Base-by-base conservation (phyloP, 2,113 vertebrate species). In the Camelus bactrianus region DNA sequence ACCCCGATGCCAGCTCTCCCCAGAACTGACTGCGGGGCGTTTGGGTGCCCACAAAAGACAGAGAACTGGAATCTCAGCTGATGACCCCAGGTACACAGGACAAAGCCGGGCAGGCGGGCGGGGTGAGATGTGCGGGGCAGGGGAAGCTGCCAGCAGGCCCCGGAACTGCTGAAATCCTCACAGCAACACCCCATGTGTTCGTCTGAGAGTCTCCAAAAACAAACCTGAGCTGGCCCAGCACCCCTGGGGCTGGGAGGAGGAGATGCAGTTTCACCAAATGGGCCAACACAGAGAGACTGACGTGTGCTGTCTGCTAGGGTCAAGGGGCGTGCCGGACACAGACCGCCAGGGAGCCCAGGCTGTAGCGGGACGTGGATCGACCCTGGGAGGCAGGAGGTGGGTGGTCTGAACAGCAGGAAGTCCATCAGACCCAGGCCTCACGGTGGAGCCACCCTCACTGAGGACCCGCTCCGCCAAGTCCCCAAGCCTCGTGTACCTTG, bases 381-480 rank as follows among this genome's bases (percentile, higher is more conserved):
- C 3, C 1, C 38, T 12, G 5, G 15, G 17, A 1, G 30, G 42
- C 46, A 64, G 15, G 26, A 22, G 64, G 13, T 7, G 16, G 13
- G 28, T 8, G 6, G 9, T n/a, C 12, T 14, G 42, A 42, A 38
- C 12, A 4, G 28, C 26, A 64, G 46, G 12, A 16, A 15, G 30
- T 8, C 70, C 48, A 0, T 10, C 50, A 76, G 65, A 6, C 4
- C 28, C 3, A 38, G 8, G 32, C 26, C 35, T 26, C 22, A 1
- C 6, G 5, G 13, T 0, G 3, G 26, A 22, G 26, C 22, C 42
- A 6, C 56, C 12, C 9, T 15, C 20, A 1, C 20, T 16, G 2
- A 2, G 2, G 38, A 16, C 6, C 16, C 1, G 0, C 8, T 1
- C 1, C 0, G 10, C 56, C 2, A 0, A 5, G 1, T 14, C 7